These are phyloP conservation scores for Phyllopteryx taeniolatus DNA, from an alignment of 2,113 vertebrate genomes.

Conservation along the genomic window DNA sequence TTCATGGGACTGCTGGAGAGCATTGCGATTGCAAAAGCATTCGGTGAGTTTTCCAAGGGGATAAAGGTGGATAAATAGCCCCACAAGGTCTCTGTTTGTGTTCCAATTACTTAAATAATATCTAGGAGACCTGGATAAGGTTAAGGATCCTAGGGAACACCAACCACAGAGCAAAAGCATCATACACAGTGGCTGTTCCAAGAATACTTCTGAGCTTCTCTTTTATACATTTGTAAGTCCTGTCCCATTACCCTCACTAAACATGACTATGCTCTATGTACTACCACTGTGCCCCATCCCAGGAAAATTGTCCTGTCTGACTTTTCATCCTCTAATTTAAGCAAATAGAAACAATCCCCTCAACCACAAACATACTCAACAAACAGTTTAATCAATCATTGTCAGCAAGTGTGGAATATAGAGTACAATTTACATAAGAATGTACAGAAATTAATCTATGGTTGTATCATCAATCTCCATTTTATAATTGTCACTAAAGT, in stretches of 20 bases:
- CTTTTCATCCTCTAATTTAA: background rate
- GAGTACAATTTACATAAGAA: no score
- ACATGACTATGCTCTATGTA: background rate
- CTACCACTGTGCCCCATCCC: background rate
- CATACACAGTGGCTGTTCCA: no score
- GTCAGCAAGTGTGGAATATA: no score
- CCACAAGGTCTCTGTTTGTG: background rate
- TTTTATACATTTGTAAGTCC: no score
- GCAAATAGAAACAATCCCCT: background rate
- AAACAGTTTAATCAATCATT: no score
- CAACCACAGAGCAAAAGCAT: no score
- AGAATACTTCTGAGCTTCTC: no score
- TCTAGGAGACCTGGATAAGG: no score
- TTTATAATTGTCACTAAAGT: background rate
- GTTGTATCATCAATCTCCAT: background rate
- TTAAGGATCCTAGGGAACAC: no score
- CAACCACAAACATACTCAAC: background rate
- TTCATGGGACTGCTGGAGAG: conserved; percentile 93
- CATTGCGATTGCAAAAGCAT: conserved; percentile 89
- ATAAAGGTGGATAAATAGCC: background rate
- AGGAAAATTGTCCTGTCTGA: background rate
- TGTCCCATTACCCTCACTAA: background rate
- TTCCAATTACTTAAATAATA: background rate
- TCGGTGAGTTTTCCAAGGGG: conserved; percentile 73
- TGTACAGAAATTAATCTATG: no score